A percentile compares a stretch with the other conserved stretches of the same genome.
Conservation (phyloP, 2,113 vertebrate genomes). For the Rhea americana region DNA sequence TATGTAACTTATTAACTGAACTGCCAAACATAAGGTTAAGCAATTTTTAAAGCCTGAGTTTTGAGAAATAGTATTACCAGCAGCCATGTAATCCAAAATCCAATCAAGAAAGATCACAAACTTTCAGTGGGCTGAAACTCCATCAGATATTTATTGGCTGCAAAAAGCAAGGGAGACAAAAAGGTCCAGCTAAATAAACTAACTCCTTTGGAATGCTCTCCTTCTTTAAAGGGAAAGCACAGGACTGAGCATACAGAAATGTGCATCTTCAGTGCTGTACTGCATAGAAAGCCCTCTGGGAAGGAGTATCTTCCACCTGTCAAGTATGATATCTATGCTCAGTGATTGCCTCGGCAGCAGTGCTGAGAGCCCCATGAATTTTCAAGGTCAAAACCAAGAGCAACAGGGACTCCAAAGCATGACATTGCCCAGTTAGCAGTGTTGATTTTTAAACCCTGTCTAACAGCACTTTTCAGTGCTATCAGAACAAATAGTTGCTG, state of each 20-base stretch:
- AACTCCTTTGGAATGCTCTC: background rate
- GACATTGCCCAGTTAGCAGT: background rate
- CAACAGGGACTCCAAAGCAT: background rate
- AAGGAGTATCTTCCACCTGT: background rate
- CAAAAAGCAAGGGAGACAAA: background rate
- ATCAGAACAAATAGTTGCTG: background rate
- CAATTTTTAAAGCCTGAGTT: background rate
- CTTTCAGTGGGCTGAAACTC: background rate
- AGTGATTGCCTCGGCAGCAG: background rate
- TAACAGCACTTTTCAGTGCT: background rate
- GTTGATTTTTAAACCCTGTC: background rate
- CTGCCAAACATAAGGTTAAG: background rate
- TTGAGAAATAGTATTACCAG: background rate
- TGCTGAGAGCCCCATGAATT: background rate
- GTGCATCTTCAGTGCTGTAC: background rate
- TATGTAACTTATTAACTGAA: background rate
- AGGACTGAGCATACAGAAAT: fast-evolving
- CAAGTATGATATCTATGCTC: background rate
- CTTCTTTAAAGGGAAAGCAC: background rate
- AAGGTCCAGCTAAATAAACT: background rate
- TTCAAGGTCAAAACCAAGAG: background rate
- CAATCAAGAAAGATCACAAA: background rate
- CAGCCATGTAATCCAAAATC: background rate
- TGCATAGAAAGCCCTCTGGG: background rate
- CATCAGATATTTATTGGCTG: background rate